phyloP scores from a whole-genome alignment of 1,140 invertebrate species.

The Listronotus bonariensis region DNA sequence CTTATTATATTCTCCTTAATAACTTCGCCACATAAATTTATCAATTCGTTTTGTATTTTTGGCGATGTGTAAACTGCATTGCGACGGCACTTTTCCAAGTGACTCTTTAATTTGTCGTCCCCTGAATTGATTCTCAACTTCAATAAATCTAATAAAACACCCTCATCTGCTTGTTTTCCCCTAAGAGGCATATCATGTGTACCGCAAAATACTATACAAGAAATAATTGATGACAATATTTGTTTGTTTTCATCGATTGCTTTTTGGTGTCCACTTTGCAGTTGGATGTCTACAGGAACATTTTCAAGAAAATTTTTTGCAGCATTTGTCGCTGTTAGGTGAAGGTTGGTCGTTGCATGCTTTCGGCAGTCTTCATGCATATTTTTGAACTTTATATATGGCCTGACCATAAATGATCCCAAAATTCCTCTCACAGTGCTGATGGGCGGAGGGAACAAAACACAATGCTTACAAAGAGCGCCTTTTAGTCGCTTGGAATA shows the following conservation, averaged over 20 bases:
- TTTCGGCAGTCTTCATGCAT: slow-evolving; percentile 40
- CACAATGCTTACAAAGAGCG: slow-evolving; percentile 21
- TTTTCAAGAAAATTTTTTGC: slow-evolving; percentile 40
- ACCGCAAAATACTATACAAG: slow-evolving; percentile 43
- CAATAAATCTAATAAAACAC: slow-evolving; percentile 43
- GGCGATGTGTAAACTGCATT: slow-evolving; percentile 27
- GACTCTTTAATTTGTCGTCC: slow-evolving; percentile 27
- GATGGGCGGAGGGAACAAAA: too few species aligned
- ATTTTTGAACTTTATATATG: slow-evolving; percentile 42
- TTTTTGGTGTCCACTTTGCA: slow-evolving; percentile 28
- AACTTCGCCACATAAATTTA: slow-evolving; percentile 35
- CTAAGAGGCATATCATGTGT: slow-evolving; percentile 45
- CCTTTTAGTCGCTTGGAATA: slow-evolving; percentile 46
- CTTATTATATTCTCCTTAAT: slow-evolving; percentile 28
- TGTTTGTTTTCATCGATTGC: slow-evolving; percentile 9
- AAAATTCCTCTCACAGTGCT: too few species aligned
- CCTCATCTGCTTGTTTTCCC: slow-evolving; percentile 35
- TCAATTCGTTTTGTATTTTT: slow-evolving; percentile 37
- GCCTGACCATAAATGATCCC: too few species aligned
- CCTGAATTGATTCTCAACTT: slow-evolving; percentile 31
- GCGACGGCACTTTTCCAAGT: slow-evolving; percentile 19
- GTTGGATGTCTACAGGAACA: slow-evolving; percentile 37
- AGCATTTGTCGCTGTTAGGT: slow-evolving; percentile 28
- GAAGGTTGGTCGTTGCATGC: slow-evolving; percentile 23
- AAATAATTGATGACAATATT: slow-evolving; percentile 41